Evolutionary conservation across 2,888 invertebrate species (phyloP), one percentile per base, ranked within the genome.

Genomic region (Adelphocoris suturalis): DNA sequence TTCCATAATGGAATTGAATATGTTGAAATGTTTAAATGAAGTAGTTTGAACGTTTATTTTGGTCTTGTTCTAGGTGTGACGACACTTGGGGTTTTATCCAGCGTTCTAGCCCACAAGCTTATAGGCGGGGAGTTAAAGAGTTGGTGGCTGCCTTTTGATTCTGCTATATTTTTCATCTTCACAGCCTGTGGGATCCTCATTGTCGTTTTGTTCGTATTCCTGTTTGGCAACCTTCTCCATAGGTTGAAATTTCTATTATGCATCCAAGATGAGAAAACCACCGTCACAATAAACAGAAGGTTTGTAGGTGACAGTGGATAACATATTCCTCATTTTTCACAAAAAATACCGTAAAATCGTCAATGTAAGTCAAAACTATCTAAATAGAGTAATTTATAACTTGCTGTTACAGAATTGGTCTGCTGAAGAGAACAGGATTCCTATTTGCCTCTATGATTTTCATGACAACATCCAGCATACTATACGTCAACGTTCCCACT

Each of bases 101-200:
- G 96, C 78, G 95, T 96, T 91, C 93, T 96, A 82, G 96, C 96
- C 92, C 96, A 96, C 92, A 95, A 96, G 88, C 95, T 94, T 93
- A 93, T 95, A 93, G 94, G 94, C 93, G 93, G 95, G 94, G 91
- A 93, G 91, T 93, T 94, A 27, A 95, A 94, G 61, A 95, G 95
- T 81, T 96, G 96, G 96, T 96, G 96, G 96, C 93, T 96, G 91
- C 94, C 95, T 91, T 94, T 94, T 87, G 94, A 94, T 37, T 94
- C 94, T 28, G 93, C 95, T 23, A 94, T 96, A 88, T 96, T 95
- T 92, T 94, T 95, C 91, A 95, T 96, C 92, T 96, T 96, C 93
- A 94, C 95, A 47, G 95, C 95, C 86, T 96, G 96, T 90, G 95
- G 96, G 91, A 94, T 95, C 48, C 94, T 97, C 90, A 95, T 97